Percentiles rank a stretch among this genome's conserved stretches.
phyloP scores from a whole-genome alignment of 2,797 vertebrate species.

The Rhynchonycteris naso region DNA sequence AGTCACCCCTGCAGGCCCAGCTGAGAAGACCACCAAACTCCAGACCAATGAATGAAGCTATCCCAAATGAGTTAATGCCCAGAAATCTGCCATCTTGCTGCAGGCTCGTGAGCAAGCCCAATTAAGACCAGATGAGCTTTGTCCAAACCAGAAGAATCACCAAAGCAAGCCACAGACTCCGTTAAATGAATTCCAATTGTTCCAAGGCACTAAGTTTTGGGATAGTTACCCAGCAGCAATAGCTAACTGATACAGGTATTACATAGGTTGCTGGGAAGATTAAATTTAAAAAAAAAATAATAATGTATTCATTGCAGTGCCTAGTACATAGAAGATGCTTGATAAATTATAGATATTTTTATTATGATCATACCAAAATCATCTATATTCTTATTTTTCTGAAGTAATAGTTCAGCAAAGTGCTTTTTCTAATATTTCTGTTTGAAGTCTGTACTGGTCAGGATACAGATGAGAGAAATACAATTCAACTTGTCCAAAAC shows the following conservation, averaged over 20 bases:
- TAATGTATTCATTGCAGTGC: background rate
- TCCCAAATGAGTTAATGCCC: background rate
- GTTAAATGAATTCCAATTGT: background rate
- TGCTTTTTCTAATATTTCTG: background rate
- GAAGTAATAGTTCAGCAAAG: background rate
- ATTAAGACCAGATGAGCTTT: background rate
- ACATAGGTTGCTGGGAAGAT: background rate
- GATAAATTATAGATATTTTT: background rate
- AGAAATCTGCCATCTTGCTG: background rate
- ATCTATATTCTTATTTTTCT: background rate
- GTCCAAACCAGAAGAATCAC: background rate
- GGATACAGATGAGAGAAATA: constrained; percentile 19
- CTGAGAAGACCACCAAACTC: background rate
- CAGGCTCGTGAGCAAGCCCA: background rate
- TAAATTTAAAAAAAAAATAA: background rate
- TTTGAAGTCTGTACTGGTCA: background rate
- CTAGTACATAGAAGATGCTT: background rate
- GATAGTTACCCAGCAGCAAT: background rate
- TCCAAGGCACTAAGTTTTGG: background rate
- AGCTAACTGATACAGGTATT: background rate
- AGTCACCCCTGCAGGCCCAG: background rate
- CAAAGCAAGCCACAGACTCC: background rate
- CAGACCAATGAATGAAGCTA: background rate
- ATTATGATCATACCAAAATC: background rate
- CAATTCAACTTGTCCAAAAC: background rate